phyloP scores from a whole-genome alignment of 1,140 invertebrate genomes.

The Drosophila pruinosa region DNA sequence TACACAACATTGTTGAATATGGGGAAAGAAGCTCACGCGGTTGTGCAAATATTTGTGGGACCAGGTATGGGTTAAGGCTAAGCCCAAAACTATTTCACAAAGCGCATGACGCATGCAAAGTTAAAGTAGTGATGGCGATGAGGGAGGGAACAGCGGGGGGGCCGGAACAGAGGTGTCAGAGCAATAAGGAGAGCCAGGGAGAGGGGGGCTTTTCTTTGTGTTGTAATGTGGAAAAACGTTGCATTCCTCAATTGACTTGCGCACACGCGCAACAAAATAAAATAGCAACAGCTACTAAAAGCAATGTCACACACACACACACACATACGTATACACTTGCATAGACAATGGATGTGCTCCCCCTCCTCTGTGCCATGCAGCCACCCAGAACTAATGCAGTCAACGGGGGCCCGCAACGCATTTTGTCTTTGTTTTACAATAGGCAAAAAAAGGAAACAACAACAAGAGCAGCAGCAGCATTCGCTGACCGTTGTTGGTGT shows the following conservation, averaged over 20 bases:
- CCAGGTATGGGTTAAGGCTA: conserved; percentile 7
- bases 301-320: conserved; percentile 53
- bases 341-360: conserved; percentile 5
- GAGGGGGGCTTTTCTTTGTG: conserved; percentile 1
- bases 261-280: conserved; percentile 61
- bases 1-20: not conserved
- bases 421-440: conserved; percentile 68
- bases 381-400: conserved; percentile 15
- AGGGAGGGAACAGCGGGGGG: not conserved
- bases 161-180: not conserved
- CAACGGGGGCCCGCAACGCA: conserved; percentile 45
- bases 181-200: not conserved
- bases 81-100: conserved; percentile 39
- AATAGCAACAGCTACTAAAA: conserved; percentile 47
- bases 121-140: conserved; percentile 2
- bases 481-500: conserved; percentile 11
- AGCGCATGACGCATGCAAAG: conserved; percentile 48
- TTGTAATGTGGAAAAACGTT: conserved; percentile 17
- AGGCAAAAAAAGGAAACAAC: conserved; percentile 20
- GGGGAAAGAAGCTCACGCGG: no score
- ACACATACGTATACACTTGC: not conserved
- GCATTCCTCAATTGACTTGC: conserved; percentile 72
- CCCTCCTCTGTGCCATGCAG: not conserved
- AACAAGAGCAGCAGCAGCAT: conserved; percentile 10
- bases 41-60: not conserved